Base-by-base conservation (phyloP, 2,113 vertebrate genomes). In the Mixornis gularis region DNA sequence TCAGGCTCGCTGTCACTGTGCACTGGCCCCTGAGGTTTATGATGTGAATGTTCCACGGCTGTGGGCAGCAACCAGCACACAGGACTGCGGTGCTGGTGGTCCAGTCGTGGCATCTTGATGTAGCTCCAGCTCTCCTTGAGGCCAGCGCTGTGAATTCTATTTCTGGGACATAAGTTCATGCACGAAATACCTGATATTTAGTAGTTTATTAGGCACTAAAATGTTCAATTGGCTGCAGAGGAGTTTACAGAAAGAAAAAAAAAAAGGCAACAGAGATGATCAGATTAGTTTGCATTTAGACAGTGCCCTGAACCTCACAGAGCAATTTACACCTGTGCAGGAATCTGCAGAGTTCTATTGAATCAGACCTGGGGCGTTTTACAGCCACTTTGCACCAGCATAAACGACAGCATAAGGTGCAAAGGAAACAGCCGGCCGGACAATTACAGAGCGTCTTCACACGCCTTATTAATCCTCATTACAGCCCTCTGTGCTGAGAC, bases 391-490 rank as follows among this genome's bases (percentile, higher is more conserved):
- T 79, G 93, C 92, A 79, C 5, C 8, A 82, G 87, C 93, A 73
- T 95, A 95, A 95, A 95, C 51, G 92, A 59, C 92, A 94, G 93
- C 95, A 95, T 94, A 96, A 96, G 95, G 95, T 92, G 94, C 93
- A 94, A 87, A 94, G 85, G 94, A 85, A 96, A 96, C 93, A 95
- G 93, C 66, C 94, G 77, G 94, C 41, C 87, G 48, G 94, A 92
- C 95, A 95, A 95, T 96, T 95, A 95, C 58, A 65, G 82, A 81
- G 76, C 44, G 3, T 96, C 94, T 96, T 95, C 85, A 66, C 93
- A 96, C 64, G 90, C 90, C 90, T 95, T 96, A 95, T 96, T 96
- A 96, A 96, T 95, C 85, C 94, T 95, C 94, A 96, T 96, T 96
- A 96, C 29, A 91, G 64, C 90, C 90, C 93, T 94, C 68, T 94